Base-by-base conservation (phyloP, 2,888 invertebrate genomes). In the Epirrhoe alternata region DNA sequence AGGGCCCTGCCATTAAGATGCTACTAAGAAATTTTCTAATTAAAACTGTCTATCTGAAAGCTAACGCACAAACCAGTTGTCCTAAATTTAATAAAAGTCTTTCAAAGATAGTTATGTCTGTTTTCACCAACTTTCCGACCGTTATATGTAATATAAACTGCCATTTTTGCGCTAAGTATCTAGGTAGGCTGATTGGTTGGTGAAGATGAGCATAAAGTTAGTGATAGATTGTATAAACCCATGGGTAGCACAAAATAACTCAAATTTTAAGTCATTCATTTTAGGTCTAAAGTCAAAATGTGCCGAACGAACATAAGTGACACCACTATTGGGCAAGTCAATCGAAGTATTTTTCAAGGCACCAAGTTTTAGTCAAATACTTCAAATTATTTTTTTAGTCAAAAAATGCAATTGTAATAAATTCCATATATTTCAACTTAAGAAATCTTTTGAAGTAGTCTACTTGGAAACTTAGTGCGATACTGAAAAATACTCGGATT, bases 21-120 rank as follows among this genome's bases (percentile, higher is more conserved):
- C 57, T 57, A 57, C 5, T 45, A 7, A 16, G 6, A 17, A 35
- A 35, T 47, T 45, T 49, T 33, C 1, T 49, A 30, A 24, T 42
- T 55, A 17, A 31, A 55, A 38, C 10, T 38, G 35, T 24, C 6
- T 14, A 8, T 31, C 14, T 16, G 31, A n/a, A 47, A 30, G 30
- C n/a, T 45, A n/a, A 57, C 49, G 57, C 57, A 57, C 57, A 57
- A 31, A 42, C 10, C 38, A 42, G 12, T 12, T 42, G 38, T 42
- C 38, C 38, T 42, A 42, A 12, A 42, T 12, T 42, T 10, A 12
- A 12, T 12, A 42, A 42, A 42, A 4, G 6, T 1, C 7, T 7
- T 7, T 33, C 5, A 33, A 7, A 33, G 33, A 33, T 33, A 4
- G 7, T 4, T 33, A 7, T 0, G 33, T 12, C 12, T 42, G 38